A percentile compares a stretch with the other conserved stretches of the same genome.
Evolutionary conservation across 1,140 invertebrate genomes (phyloP).

Genomic region (Octopus bimaculoides): DNA sequence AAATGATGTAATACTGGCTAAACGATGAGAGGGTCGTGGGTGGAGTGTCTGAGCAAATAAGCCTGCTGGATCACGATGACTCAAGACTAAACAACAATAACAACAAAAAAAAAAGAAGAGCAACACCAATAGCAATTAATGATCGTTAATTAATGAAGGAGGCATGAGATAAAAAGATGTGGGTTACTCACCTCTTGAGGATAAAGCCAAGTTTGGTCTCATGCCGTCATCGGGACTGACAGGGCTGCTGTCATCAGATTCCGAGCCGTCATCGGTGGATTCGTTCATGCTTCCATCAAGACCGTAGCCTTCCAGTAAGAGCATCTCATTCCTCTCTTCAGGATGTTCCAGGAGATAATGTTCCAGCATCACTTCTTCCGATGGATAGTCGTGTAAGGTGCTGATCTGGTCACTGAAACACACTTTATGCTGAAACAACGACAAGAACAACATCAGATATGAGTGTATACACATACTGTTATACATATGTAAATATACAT

Average conservation of each 20-base stretch:
- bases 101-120: too few species aligned
- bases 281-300: slow-evolving; percentile 15
- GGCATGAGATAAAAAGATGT: background rate
- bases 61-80: too few species aligned
- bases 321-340: slow-evolving; percentile 27
- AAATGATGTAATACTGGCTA: too few species aligned
- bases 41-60: too few species aligned
- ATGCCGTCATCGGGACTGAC: slow-evolving; percentile 19
- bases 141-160: background rate
- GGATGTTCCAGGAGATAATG: slow-evolving; percentile 34
- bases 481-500: too few species aligned
- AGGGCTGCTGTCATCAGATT: slow-evolving; percentile 13
- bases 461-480: too few species aligned
- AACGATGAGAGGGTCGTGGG: too few species aligned
- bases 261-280: slow-evolving; percentile 24
- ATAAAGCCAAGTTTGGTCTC: slow-evolving; percentile 31
- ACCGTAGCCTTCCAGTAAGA: slow-evolving; percentile 23
- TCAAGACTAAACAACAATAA: too few species aligned
- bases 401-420: slow-evolving; percentile 28
- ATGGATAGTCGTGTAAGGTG: slow-evolving; percentile 36
- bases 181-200: slow-evolving; percentile 20
- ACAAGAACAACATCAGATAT: background rate
- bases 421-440: slow-evolving; percentile 33
- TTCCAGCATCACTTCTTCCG: slow-evolving; percentile 30
- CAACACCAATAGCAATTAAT: too few species aligned